phyloP scores from a whole-genome alignment of 1,140 invertebrate species.

The Tachypleus tridentatus region DNA sequence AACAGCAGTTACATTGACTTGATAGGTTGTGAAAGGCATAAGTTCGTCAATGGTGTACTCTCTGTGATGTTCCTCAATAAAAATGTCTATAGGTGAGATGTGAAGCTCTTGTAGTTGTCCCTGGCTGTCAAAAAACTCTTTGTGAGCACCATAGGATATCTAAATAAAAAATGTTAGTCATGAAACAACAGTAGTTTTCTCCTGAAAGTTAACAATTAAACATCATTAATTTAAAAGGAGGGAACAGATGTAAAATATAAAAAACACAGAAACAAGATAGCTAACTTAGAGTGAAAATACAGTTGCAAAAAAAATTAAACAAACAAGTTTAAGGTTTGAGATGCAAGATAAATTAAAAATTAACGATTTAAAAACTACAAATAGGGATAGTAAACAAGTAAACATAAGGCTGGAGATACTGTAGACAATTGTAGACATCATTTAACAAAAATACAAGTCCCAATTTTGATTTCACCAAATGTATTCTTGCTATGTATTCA shows the following conservation, averaged over 20 bases:
- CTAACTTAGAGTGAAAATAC: no score
- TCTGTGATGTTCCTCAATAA: constrained; percentile 54
- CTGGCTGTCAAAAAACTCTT: constrained; percentile 87
- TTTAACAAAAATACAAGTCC: no score
- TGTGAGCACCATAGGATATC: constrained; percentile 83
- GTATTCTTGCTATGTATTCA: no score
- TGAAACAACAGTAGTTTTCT: no score
- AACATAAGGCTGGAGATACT: no score
- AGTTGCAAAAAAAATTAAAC: no score
- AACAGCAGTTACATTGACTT: constrained; percentile 83
- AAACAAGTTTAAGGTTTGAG: no score
- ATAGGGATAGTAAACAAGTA: no score
- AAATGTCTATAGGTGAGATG: constrained; percentile 56
- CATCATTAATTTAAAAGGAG: neutral
- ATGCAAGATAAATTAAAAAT: no score
- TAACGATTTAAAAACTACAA: no score
- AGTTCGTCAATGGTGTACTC: constrained; percentile 46
- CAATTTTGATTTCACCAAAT: no score
- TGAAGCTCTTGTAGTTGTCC: constrained; percentile 80
- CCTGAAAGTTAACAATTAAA: neutral
- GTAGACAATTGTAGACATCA: no score
- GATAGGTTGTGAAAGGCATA: constrained; percentile 87
- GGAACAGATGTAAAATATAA: constrained; percentile 19
- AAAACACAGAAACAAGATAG: neutral
- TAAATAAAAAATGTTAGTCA: neutral